These are phyloP conservation scores for Onychostoma macrolepis DNA, from an alignment of 2,113 vertebrate genomes.

Conservation along the genomic window DNA sequence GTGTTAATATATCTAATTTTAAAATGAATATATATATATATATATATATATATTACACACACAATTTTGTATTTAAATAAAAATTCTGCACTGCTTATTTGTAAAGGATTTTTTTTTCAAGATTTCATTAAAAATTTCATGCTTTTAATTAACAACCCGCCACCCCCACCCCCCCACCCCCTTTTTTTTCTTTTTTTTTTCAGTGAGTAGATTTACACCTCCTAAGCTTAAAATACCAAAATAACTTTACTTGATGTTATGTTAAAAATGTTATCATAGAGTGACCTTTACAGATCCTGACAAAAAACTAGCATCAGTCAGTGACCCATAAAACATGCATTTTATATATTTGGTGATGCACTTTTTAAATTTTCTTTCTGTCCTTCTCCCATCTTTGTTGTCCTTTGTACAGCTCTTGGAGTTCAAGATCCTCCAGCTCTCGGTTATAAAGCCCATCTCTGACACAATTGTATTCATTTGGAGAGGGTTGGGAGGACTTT, in stretches of 20 bases:
- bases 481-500: conserved; percentile 58
- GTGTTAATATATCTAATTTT: background rate
- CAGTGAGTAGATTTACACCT: background rate
- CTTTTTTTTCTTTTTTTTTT: background rate
- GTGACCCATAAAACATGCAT: background rate
- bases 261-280: background rate
- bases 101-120: background rate
- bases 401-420: background rate
- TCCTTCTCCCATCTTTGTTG: background rate
- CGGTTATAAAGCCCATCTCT: conserved; percentile 54
- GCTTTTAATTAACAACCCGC: background rate
- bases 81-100: background rate
- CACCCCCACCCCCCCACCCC: no score
- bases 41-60: no score
- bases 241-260: background rate
- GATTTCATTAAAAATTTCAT: background rate
- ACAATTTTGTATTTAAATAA: background rate
- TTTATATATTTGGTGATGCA: background rate
- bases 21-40: background rate
- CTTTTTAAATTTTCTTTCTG: background rate
- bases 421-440: conserved; percentile 38
- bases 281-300: background rate
- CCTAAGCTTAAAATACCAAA: background rate
- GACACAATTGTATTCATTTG: conserved; percentile 55
- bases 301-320: background rate